Evolutionary conservation across 2,113 vertebrate genomes (phyloP).

Genomic region (Oreotrochilus melanogaster): DNA sequence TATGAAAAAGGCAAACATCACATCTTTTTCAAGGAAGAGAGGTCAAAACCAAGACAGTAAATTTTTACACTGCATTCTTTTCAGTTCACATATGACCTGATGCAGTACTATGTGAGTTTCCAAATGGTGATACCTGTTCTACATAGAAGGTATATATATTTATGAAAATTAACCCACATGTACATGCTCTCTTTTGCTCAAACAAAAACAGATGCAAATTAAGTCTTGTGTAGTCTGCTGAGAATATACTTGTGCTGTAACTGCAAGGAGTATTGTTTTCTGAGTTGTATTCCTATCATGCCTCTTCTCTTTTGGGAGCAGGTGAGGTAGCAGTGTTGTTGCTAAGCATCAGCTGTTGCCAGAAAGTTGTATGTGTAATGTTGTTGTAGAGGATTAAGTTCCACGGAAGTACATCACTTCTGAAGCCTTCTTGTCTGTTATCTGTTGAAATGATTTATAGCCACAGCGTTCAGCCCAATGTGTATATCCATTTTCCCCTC

Average conservation of each 20-base stretch:
- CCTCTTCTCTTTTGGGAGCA: neutral
- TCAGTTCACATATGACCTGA: neutral
- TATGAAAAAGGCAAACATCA: neutral
- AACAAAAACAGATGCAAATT: neutral
- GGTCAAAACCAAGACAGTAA: neutral
- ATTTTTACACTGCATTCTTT: neutral
- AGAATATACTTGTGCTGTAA: neutral
- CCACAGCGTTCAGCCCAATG: neutral
- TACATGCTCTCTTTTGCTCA: neutral
- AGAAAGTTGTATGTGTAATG: neutral
- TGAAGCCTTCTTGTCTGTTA: conserved; percentile 10
- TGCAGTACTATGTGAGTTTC: neutral
- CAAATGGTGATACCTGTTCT: neutral
- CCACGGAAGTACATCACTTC: neutral
- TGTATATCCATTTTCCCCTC: neutral
- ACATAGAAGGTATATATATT: fast-evolving
- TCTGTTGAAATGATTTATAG: conserved; percentile 23
- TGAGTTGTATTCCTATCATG: neutral
- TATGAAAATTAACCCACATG: neutral
- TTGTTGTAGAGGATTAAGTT: neutral
- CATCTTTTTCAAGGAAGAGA: neutral
- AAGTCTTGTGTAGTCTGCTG: neutral
- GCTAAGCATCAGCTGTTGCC: neutral
- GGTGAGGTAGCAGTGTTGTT: neutral
- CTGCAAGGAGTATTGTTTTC: neutral